Evolutionary conservation across 2,888 invertebrate species (phyloP).

Genomic region (Acrobasis repandana): DNA sequence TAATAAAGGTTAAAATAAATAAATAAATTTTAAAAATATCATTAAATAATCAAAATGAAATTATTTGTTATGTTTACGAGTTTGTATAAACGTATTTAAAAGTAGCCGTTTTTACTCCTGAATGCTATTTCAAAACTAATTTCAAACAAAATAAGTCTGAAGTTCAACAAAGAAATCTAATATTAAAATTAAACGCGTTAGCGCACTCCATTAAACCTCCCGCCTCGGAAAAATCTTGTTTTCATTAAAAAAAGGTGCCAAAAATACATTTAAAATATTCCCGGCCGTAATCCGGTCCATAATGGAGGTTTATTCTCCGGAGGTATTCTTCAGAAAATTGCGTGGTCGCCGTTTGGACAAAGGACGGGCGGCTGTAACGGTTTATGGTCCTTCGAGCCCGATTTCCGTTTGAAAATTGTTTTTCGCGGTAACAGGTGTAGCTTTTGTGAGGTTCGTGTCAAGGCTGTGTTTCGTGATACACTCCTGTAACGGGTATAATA

Average conservation of each 20-base stretch:
- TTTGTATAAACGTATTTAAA: too few species aligned
- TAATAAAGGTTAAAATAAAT: too few species aligned
- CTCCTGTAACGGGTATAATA: too few species aligned
- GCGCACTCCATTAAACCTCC: constrained; percentile 41
- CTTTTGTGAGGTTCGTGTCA: constrained; percentile 31
- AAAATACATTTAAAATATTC: constrained; percentile 49
- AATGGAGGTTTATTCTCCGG: constrained; percentile 43
- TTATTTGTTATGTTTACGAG: too few species aligned
- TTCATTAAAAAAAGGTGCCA: constrained; percentile 39
- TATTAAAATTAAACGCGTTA: constrained; percentile 38
- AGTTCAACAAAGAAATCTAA: constrained; percentile 29
- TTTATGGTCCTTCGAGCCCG: constrained; percentile 53
- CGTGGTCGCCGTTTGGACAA: constrained; percentile 44
- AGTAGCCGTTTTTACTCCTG: not conserved
- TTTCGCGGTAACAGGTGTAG: constrained; percentile 48
- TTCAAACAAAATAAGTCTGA: not conserved
- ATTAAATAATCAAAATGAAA: too few species aligned
- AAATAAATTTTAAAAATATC: too few species aligned
- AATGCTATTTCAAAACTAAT: not conserved
- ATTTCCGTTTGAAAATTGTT: constrained; percentile 51
- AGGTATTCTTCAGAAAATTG: constrained; percentile 43
- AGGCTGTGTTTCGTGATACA: too few species aligned
- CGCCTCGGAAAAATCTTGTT: constrained; percentile 40
- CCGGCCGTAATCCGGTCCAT: constrained; percentile 42
- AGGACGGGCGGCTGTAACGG: constrained; percentile 49